These are phyloP conservation scores for Sebastes kiyomatsui DNA, from an alignment of 2,797 vertebrate species.

Conservation along the genomic window DNA sequence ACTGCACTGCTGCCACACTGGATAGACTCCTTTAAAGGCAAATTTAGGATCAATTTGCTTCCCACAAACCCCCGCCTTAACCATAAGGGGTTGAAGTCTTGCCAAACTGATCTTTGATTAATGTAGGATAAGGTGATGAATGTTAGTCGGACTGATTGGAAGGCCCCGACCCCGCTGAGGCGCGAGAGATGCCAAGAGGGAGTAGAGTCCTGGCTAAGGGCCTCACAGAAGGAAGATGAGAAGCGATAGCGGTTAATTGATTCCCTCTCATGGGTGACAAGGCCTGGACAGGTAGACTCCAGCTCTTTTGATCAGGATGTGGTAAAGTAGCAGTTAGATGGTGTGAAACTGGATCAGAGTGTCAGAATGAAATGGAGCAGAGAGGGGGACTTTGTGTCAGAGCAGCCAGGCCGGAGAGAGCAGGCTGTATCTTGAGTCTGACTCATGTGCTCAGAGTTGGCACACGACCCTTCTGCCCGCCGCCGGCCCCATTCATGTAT, in stretches of 20 bases:
- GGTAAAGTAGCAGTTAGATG: constrained; percentile 52
- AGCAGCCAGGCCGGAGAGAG: constrained; percentile 35
- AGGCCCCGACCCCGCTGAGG: constrained; percentile 22
- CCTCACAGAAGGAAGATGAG: constrained; percentile 53
- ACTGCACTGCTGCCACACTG: constrained; percentile 8
- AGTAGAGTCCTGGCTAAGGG: constrained; percentile 34
- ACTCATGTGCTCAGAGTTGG: constrained; percentile 45
- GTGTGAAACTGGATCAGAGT: constrained; percentile 59
- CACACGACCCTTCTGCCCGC: constrained; percentile 19
- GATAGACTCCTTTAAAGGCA: constrained; percentile 24
- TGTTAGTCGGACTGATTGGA: constrained; percentile 15
- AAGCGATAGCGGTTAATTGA: constrained; percentile 71
- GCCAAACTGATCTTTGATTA: constrained; percentile 45
- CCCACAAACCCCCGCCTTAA: constrained; percentile 16
- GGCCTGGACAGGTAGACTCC: constrained; percentile 54
- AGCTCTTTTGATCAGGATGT: constrained; percentile 62
- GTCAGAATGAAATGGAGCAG: constrained; percentile 63
- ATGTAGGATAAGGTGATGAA: constrained; percentile 20
- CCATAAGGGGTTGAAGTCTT: constrained; percentile 16
- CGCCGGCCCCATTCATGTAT: background rate
- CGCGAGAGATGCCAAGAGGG: constrained; percentile 14
- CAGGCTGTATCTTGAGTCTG: constrained; percentile 40
- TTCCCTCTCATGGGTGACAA: constrained; percentile 61
- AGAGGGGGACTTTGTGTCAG: constrained; percentile 47
- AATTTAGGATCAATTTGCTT: constrained; percentile 20